These are phyloP conservation scores for Opisthograptis luteolata DNA, from an alignment of 2,888 invertebrate species.

Conservation along the genomic window DNA sequence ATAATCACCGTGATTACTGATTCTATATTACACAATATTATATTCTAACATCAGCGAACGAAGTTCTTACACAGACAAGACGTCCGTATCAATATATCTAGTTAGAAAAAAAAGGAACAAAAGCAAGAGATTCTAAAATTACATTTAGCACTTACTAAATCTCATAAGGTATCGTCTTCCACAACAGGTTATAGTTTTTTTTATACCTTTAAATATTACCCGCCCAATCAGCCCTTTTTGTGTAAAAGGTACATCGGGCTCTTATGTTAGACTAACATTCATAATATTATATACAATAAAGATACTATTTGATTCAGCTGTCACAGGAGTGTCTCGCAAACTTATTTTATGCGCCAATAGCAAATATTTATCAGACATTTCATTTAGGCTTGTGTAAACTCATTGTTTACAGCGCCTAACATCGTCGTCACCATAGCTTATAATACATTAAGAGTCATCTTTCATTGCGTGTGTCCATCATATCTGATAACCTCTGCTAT, in stretches of 20 bases:
- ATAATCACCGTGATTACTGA: slow-evolving; percentile 47
- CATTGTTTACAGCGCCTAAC: background rate
- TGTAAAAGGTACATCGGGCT: slow-evolving; percentile 33
- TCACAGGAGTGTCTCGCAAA: slow-evolving; percentile 4
- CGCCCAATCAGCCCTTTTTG: slow-evolving; percentile 49
- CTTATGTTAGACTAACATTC: slow-evolving; percentile 69
- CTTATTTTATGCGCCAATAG: slow-evolving; percentile 41
- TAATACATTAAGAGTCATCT: background rate
- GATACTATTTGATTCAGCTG: slow-evolving; percentile 17
- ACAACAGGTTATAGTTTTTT: slow-evolving; percentile 72
- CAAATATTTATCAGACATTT: background rate
- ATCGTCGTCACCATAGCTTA: background rate
- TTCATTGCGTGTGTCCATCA: background rate
- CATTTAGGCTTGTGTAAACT: background rate
- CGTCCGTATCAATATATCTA: slow-evolving; percentile 32
- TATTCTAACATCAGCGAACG: slow-evolving; percentile 33
- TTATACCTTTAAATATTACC: slow-evolving; percentile 55
- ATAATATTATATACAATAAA: slow-evolving; percentile 68
- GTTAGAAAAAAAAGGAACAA: slow-evolving; percentile 48
- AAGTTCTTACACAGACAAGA: slow-evolving; percentile 33
- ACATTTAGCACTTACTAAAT: slow-evolving; percentile 68
- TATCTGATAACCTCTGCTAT: background rate
- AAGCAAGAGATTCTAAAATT: slow-evolving; percentile 60
- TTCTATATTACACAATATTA: slow-evolving; percentile 47
- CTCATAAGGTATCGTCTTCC: slow-evolving; percentile 79